phyloP scores from a whole-genome alignment of 1,140 invertebrate species.

The Mercenaria mercenaria region DNA sequence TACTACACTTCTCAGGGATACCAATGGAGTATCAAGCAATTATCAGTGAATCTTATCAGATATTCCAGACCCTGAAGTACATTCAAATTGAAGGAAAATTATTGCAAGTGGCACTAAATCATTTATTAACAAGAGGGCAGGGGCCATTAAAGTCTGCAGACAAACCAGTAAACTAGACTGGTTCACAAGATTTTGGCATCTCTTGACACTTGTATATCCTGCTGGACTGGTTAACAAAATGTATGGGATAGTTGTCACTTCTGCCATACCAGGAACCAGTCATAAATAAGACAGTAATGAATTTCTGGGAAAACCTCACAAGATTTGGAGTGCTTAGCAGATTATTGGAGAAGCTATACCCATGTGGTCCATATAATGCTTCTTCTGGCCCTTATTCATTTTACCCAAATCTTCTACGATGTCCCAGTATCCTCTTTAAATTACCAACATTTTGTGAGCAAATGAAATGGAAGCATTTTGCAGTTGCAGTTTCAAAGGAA shows the following conservation, averaged over 20 bases:
- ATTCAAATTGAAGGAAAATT: constrained; percentile 25
- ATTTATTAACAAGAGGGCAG: constrained; percentile 26
- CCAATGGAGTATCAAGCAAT: not conserved
- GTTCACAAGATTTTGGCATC: constrained; percentile 31
- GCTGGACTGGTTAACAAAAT: constrained; percentile 42
- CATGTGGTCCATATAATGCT: not conserved
- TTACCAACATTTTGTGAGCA: too few species aligned
- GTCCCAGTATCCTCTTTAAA: too few species aligned
- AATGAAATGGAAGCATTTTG: too few species aligned
- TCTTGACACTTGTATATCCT: constrained; percentile 37
- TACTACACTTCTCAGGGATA: too few species aligned
- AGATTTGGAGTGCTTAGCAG: not conserved
- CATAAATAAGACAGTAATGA: constrained; percentile 28
- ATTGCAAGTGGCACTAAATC: constrained; percentile 1
- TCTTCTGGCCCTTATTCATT: too few species aligned
- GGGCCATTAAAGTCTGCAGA: not conserved
- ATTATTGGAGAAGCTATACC: not conserved
- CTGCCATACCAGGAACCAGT: not conserved
- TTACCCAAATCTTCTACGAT: too few species aligned
- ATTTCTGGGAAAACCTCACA: constrained; percentile 10
- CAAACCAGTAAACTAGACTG: not conserved
- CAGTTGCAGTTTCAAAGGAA: too few species aligned
- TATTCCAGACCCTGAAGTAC: not conserved
- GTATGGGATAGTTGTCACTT: constrained; percentile 30
- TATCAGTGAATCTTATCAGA: constrained; percentile 1